Evolutionary conservation across 2,113 vertebrate species (phyloP).

Genomic region (Melanerpes aurifrons): DNA sequence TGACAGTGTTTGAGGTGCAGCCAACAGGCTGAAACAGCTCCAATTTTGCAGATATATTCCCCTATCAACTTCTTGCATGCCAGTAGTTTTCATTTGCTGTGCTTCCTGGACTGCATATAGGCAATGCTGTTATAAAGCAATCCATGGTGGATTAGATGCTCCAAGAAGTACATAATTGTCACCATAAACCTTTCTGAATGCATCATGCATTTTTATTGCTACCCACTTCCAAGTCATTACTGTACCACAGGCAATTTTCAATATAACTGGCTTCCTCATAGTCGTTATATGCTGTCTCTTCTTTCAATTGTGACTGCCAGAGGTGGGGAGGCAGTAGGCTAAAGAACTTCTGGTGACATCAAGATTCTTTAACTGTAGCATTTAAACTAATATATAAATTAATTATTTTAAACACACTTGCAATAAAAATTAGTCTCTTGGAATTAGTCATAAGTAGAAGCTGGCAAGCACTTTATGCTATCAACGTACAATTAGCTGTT

Average conservation of each 20-base stretch:
- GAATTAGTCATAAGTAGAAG: slow-evolving; percentile 30
- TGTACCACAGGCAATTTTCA: not conserved
- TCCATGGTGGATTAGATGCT: not conserved
- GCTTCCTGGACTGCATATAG: not conserved
- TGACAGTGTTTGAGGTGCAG: not conserved
- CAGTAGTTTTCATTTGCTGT: not conserved
- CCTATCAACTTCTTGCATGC: not conserved
- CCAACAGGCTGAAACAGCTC: slow-evolving; percentile 17
- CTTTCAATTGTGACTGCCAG: not conserved
- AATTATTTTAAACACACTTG: not conserved
- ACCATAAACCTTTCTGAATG: not conserved
- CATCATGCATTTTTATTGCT: not conserved
- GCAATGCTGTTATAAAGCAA: not conserved
- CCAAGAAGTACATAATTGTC: not conserved
- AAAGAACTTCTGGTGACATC: slow-evolving; percentile 12
- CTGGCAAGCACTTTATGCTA: slow-evolving; percentile 16
- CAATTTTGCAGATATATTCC: not conserved
- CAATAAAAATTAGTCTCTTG: slow-evolving; percentile 23
- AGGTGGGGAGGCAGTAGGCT: not conserved
- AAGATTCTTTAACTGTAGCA: not conserved
- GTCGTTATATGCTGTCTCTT: not conserved
- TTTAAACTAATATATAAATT: slow-evolving; percentile 48
- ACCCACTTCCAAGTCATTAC: not conserved
- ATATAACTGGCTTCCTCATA: not conserved
- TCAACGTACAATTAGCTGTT: not conserved